These are phyloP conservation scores for Stictocephala bisonia DNA, from an alignment of 2,888 invertebrate genomes.

Conservation along the genomic window DNA sequence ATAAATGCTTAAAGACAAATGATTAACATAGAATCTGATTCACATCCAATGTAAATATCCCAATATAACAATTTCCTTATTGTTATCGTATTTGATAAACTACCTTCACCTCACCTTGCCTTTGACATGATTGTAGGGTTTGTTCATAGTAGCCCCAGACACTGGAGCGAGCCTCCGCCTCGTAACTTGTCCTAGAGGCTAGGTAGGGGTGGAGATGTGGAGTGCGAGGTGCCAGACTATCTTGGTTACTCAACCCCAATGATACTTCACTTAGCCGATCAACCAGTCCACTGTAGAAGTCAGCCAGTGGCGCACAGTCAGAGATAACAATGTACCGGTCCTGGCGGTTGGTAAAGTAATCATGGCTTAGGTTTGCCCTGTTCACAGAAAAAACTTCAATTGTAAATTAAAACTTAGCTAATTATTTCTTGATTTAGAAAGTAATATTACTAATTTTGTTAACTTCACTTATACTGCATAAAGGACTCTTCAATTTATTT, in stretches of 20 bases:
- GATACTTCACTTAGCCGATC: conserved; percentile 72
- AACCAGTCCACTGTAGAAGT: conserved; percentile 85
- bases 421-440: too few species aligned
- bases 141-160: conserved; percentile 58
- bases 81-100: too few species aligned
- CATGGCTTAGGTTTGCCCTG: conserved; percentile 95
- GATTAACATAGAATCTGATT: too few species aligned
- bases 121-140: neutral
- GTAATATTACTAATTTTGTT: too few species aligned
- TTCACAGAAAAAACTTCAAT: too few species aligned
- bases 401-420: too few species aligned
- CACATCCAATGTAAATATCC: too few species aligned
- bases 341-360: conserved; percentile 97
- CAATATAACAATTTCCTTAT: too few species aligned
- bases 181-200: conserved; percentile 46
- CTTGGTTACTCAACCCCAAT: conserved; percentile 68
- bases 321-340: conserved; percentile 94
- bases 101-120: neutral
- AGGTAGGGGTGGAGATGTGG: conserved; percentile 50
- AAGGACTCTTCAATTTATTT: too few species aligned
- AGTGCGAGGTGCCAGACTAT: conserved; percentile 63
- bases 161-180: conserved; percentile 47
- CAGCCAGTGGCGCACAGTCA: conserved; percentile 78
- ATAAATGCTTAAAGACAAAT: too few species aligned
- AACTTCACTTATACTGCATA: too few species aligned